Percentiles rank a stretch among this genome's conserved stretches.
phyloP scores from a whole-genome alignment of 2,113 vertebrate species.

The Oceanites oceanicus region DNA sequence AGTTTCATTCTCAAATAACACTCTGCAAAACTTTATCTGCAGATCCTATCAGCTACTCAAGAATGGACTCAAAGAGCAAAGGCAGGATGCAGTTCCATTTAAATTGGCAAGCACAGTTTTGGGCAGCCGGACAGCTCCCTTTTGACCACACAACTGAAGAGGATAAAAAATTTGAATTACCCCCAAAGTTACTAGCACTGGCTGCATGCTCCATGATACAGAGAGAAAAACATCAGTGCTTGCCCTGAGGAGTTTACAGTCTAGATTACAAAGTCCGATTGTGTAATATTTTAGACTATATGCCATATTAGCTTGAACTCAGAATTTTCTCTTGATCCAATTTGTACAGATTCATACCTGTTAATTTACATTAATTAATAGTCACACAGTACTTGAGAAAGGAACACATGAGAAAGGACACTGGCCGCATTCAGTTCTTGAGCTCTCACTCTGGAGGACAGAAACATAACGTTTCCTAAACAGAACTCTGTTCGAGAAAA shows the following conservation, averaged over 20 bases:
- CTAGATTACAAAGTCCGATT: neutral
- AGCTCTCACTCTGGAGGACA: neutral
- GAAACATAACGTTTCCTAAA: neutral
- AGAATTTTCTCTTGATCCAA: neutral
- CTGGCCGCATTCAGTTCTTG: neutral
- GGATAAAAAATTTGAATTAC: neutral
- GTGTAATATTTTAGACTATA: neutral
- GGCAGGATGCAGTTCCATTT: neutral
- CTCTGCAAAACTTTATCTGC: neutral
- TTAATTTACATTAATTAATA: neutral
- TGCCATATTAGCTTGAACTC: neutral
- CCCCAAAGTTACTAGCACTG: neutral
- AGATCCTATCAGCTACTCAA: neutral
- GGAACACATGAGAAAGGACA: neutral
- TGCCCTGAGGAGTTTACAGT: neutral
- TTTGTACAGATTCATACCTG: neutral
- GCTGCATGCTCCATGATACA: neutral
- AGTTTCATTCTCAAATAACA: neutral
- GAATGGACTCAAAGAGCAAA: neutral
- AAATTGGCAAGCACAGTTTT: neutral
- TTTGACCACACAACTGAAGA: neutral
- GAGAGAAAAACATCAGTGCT: neutral
- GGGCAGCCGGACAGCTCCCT: neutral
- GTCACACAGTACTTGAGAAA: neutral
- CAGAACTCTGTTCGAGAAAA: neutral